Evolutionary conservation across 2,113 vertebrate species (phyloP).

Genomic region (Bubo bubo): DNA sequence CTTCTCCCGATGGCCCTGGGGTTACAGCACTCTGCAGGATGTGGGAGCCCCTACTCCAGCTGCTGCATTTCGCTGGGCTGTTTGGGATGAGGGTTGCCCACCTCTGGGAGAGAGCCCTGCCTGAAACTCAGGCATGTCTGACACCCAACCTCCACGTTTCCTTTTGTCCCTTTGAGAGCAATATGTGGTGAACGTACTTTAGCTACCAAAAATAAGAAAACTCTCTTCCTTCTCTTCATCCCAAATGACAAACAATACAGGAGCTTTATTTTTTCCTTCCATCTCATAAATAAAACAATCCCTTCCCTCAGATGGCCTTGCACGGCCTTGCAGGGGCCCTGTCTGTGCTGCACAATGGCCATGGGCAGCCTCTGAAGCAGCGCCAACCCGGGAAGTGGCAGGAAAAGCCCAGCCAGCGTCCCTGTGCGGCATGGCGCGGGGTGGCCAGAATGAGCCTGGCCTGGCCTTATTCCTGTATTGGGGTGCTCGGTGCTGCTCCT

Average conservation of each 20-base stretch:
- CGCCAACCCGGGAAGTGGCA: not conserved
- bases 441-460: not conserved
- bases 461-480: rapidly evolving
- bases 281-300: constrained; percentile 42
- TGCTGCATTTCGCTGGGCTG: not conserved
- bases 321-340: not conserved
- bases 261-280: constrained; percentile 56
- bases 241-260: not conserved
- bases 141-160: not conserved
- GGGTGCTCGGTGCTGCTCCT: rapidly evolving
- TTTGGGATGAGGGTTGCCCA: not conserved
- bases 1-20: rapidly evolving
- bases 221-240: constrained; percentile 1
- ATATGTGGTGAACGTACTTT: rapidly evolving
- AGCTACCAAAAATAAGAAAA: not conserved
- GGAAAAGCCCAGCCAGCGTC: not conserved
- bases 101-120: not conserved
- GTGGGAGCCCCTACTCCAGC: not conserved
- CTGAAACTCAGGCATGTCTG: rapidly evolving
- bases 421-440: rapidly evolving
- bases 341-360: not conserved
- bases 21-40: rapidly evolving
- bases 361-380: constrained; percentile 14
- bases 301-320: not conserved
- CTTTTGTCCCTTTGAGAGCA: not conserved